These are phyloP conservation scores for Ectemnius lituratus DNA, from an alignment of 2,888 invertebrate genomes.

Conservation along the genomic window DNA sequence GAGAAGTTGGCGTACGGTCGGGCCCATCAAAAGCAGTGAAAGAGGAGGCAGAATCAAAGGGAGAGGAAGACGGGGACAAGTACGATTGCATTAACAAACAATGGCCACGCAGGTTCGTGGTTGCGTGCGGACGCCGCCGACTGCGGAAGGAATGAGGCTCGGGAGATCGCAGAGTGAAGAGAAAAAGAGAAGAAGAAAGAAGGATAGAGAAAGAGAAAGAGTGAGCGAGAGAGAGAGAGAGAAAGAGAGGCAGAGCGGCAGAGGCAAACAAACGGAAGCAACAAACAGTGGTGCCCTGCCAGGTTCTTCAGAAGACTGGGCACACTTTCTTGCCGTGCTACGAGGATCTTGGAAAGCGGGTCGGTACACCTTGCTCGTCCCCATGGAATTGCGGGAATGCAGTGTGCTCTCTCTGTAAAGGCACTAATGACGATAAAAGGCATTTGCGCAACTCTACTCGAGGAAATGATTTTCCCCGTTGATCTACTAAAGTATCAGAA, in stretches of 20 bases:
- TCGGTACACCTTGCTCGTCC: background rate
- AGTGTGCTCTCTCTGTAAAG: background rate
- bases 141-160: slow-evolving; percentile 53
- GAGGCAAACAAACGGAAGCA: slow-evolving; percentile 44
- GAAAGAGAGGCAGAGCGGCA: background rate
- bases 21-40: background rate
- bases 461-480: background rate
- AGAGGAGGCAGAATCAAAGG: slow-evolving; percentile 8
- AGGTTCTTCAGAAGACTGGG: slow-evolving; percentile 46
- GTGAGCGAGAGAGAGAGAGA: background rate
- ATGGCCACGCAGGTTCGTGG: slow-evolving; percentile 59
- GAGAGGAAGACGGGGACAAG: slow-evolving; percentile 51
- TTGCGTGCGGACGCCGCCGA: slow-evolving; percentile 34
- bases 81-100: slow-evolving; percentile 71
- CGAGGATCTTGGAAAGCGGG: too few species aligned
- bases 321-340: slow-evolving; percentile 15
- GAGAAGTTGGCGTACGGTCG: slow-evolving; percentile 1
- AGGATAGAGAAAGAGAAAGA: background rate
- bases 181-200: background rate
- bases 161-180: slow-evolving; percentile 21
- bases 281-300: slow-evolving; percentile 42
- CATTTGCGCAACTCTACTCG: background rate
- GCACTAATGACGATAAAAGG: background rate
- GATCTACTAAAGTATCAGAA: too few species aligned
- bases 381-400: background rate